Conservation (phyloP, 2,888 invertebrate genomes). For the Seira musarum region DNA sequence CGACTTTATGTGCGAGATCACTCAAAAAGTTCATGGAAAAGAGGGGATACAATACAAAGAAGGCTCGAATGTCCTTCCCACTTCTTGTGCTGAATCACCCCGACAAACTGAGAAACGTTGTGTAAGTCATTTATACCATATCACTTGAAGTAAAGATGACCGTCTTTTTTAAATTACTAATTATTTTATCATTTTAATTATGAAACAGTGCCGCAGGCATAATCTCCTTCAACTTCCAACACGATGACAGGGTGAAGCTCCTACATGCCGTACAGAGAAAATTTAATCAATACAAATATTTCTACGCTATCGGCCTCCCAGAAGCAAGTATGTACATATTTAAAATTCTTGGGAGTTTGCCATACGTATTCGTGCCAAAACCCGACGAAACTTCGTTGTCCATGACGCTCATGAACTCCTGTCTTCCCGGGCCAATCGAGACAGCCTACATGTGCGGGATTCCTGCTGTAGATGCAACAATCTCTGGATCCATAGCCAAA, state of each 20-base stretch:
- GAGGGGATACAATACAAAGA: constrained; percentile 11
- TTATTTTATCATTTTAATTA: constrained; percentile 4
- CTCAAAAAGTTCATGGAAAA: constrained; percentile 30
- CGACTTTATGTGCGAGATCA: constrained; percentile 15
- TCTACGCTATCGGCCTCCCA: constrained; percentile 38
- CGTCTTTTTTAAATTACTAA: too few species aligned
- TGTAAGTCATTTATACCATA: too few species aligned
- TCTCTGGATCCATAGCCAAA: constrained; percentile 34
- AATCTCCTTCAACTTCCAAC: constrained; percentile 27
- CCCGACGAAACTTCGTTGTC: constrained; percentile 28
- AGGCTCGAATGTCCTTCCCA: constrained; percentile 35
- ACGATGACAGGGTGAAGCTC: constrained; percentile 14
- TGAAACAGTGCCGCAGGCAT: constrained; percentile 39
- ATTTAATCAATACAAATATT: too few species aligned
- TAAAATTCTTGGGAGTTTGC: constrained; percentile 34
- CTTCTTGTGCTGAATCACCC: constrained; percentile 39
- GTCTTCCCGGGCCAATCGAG: constrained; percentile 37
- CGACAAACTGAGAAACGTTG: constrained; percentile 39
- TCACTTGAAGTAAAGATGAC: too few species aligned
- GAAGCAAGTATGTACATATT: constrained; percentile 30
- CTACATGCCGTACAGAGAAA: constrained; percentile 19
- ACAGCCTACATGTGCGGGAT: constrained; percentile 29
- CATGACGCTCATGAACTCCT: constrained; percentile 24
- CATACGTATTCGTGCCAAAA: constrained; percentile 17
- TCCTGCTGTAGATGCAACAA: constrained; percentile 30